Conservation (phyloP, 1,140 invertebrate species). For the Drosophila quadrilineata region DNA sequence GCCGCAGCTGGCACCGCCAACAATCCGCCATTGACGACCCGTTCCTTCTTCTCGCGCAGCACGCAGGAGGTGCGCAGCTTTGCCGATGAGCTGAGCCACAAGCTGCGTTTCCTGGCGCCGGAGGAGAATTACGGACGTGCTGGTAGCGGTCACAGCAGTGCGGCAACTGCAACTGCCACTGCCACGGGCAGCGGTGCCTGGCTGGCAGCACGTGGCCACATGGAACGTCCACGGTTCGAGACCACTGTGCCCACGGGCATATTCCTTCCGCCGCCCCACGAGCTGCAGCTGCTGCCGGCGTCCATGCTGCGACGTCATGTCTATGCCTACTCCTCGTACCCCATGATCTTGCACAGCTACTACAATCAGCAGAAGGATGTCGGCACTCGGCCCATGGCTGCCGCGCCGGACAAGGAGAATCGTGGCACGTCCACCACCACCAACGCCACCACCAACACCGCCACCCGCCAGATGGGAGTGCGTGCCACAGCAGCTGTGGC, state of each 20-base stretch:
- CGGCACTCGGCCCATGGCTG: neutral
- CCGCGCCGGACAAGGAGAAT: conserved; percentile 16
- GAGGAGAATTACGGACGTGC: conserved; percentile 59
- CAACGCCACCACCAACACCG: neutral
- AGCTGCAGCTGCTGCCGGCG: conserved; percentile 84
- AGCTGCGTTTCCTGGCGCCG: conserved; percentile 64
- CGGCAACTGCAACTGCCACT: neutral
- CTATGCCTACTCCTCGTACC: conserved; percentile 78
- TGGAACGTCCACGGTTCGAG: conserved; percentile 85
- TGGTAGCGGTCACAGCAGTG: conserved; percentile 15
- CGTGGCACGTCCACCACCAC: conserved; percentile 39
- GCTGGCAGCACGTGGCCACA: conserved; percentile 28
- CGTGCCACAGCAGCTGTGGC: conserved; percentile 58
- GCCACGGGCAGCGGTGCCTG: conserved; percentile 49
- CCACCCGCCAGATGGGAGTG: conserved; percentile 55
- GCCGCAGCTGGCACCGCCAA: conserved; percentile 8
- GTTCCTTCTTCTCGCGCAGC: conserved; percentile 62
- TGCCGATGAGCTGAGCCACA: conserved; percentile 74
- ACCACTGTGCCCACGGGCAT: conserved; percentile 90
- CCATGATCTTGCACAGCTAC: conserved; percentile 64
- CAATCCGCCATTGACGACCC: conserved; percentile 27
- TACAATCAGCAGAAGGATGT: conserved; percentile 39
- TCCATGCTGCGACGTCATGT: conserved; percentile 66
- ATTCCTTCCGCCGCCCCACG: conserved; percentile 89
- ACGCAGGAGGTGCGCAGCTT: conserved; percentile 63